Conservation (phyloP, 2,113 vertebrate species). For the Paradisaea rubra region DNA sequence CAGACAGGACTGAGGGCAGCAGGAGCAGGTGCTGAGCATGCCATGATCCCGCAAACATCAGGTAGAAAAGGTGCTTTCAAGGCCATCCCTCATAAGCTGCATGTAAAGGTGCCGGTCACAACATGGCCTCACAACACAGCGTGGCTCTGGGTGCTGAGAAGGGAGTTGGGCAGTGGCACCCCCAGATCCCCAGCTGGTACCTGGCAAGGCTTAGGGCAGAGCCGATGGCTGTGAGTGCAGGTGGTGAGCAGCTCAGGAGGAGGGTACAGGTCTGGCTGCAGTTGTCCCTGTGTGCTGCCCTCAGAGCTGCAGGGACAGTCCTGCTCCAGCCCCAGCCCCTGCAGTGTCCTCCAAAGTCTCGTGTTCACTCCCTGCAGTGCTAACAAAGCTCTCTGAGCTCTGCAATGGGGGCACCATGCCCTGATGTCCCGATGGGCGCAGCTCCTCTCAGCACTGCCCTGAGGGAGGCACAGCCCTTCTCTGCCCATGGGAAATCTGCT, state of each 20-base stretch:
- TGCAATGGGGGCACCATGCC: neutral
- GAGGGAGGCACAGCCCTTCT: neutral
- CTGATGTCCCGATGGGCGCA: neutral
- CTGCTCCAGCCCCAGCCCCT: neutral
- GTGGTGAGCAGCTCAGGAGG: neutral
- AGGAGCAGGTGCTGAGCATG: neutral
- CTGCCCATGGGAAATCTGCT: neutral
- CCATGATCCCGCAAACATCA: neutral
- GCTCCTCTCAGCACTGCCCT: neutral
- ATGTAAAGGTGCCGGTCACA: neutral
- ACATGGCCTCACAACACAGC: fast-evolving
- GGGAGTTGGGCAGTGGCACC: neutral
- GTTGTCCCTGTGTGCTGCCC: neutral
- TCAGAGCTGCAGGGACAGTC: neutral
- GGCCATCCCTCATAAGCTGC: neutral
- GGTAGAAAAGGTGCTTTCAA: neutral
- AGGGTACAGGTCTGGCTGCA: neutral
- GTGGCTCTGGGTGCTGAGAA: neutral
- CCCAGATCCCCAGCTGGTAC: neutral
- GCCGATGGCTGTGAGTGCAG: fast-evolving
- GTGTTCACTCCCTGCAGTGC: fast-evolving
- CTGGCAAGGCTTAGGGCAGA: neutral
- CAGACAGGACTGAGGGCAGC: neutral
- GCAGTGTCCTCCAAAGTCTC: neutral
- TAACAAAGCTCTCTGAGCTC: neutral